These are phyloP conservation scores for Phengaris arion DNA, from an alignment of 2,888 invertebrate species.

Conservation along the genomic window DNA sequence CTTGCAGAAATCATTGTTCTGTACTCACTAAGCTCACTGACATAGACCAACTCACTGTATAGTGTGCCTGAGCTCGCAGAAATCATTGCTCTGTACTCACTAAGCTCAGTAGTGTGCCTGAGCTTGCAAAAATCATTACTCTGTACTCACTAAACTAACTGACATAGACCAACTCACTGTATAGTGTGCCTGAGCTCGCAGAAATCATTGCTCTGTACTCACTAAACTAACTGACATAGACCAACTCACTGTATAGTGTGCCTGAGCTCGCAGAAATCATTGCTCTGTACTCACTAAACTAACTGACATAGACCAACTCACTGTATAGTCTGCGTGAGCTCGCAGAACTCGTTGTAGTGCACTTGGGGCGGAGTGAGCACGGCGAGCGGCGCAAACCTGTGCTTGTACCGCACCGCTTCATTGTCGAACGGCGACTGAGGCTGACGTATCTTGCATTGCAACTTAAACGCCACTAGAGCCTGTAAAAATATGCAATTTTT, in stretches of 20 bases:
- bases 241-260: not conserved
- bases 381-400: constrained; percentile 94
- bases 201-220: constrained; percentile 92
- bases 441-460: constrained; percentile 91
- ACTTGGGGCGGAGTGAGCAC: constrained; percentile 93
- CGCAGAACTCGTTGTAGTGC: constrained; percentile 92
- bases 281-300: constrained; percentile 34
- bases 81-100: constrained; percentile 90
- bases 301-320: constrained; percentile 59
- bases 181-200: constrained; percentile 88
- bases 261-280: no score
- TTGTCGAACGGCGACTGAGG: constrained; percentile 95
- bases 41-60: constrained; percentile 72
- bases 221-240: no score
- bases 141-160: constrained; percentile 38
- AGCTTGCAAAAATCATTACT: no score
- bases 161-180: constrained; percentile 69
- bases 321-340: constrained; percentile 86
- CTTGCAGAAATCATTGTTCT: no score
- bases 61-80: constrained; percentile 89
- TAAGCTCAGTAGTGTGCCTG: not conserved
- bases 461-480: constrained; percentile 93
- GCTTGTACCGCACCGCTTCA: constrained; percentile 96
- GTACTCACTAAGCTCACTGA: constrained; percentile 38
- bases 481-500: constrained; percentile 48